These are phyloP conservation scores for Sturmia bella DNA, from an alignment of 2,888 invertebrate genomes.

Conservation along the genomic window DNA sequence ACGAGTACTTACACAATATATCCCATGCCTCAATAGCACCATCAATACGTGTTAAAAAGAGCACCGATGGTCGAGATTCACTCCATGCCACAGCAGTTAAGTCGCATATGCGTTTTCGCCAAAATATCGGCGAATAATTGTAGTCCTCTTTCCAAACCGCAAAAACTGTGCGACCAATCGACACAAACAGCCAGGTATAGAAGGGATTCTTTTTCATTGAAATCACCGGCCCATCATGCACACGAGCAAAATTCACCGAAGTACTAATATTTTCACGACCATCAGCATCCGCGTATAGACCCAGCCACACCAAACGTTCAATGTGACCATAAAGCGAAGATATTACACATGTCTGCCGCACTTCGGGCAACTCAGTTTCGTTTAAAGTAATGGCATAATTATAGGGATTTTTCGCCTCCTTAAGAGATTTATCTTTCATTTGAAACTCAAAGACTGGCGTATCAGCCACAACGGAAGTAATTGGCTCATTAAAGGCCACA, in stretches of 20 bases:
- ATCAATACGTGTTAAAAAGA: conserved; percentile 88
- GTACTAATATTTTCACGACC: conserved; percentile 83
- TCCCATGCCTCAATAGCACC: conserved; percentile 93
- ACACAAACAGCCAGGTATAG: conserved; percentile 85
- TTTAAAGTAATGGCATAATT: conserved; percentile 72
- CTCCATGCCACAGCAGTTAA: conserved; percentile 89
- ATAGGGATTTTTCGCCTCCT: conserved; percentile 69
- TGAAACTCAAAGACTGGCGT: conserved; percentile 73
- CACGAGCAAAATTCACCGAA: conserved; percentile 81
- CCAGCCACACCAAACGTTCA: conserved; percentile 84
- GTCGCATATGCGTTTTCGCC: conserved; percentile 85
- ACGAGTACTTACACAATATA: conserved; percentile 82
- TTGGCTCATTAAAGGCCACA: conserved; percentile 82
- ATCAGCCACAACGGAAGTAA: conserved; percentile 80
- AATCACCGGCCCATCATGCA: conserved; percentile 88
- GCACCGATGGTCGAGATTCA: conserved; percentile 87
- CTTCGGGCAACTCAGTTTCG: conserved; percentile 72
- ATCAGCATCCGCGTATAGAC: conserved; percentile 85
- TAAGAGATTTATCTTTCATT: conserved; percentile 58
- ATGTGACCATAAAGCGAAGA: conserved; percentile 78
- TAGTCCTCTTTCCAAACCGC: conserved; percentile 89
- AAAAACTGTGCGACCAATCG: conserved; percentile 89
- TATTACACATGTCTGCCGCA: conserved; percentile 74
- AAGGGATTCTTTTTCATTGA: conserved; percentile 85
- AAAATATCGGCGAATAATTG: conserved; percentile 84